Evolutionary conservation across 2,797 vertebrate species (phyloP).

Genomic region (Schizothorax lantsangensis): DNA sequence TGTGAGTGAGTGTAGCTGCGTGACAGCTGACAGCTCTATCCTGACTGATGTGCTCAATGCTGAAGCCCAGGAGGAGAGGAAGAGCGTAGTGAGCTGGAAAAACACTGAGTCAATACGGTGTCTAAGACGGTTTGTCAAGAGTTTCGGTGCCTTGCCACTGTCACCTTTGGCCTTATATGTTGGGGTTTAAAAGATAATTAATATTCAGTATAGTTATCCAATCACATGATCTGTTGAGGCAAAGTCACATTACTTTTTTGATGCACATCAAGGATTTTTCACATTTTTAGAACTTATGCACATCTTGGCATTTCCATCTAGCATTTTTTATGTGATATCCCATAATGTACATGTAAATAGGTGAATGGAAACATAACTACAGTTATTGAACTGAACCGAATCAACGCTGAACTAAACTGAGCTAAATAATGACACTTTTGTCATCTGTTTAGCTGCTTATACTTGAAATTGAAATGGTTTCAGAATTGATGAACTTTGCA

Average conservation of each 20-base stretch:
- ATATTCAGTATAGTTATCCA: background rate
- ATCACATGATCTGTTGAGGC: background rate
- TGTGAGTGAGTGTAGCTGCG: constrained; percentile 2
- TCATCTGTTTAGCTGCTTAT: background rate
- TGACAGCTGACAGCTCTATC: constrained; percentile 31
- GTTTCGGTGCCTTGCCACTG: background rate
- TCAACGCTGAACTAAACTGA: background rate
- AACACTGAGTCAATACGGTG: constrained; percentile 51
- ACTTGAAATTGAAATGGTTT: background rate
- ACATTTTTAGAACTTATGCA: background rate
- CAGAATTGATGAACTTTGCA: background rate
- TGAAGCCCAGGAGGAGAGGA: constrained; percentile 43
- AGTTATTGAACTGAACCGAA: background rate
- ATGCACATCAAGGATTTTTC: background rate
- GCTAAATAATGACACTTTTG: background rate
- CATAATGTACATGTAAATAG: background rate
- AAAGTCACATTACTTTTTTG: background rate
- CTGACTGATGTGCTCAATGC: constrained; percentile 42
- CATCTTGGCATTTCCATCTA: background rate
- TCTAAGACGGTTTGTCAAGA: background rate
- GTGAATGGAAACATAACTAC: background rate
- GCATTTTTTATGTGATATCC: background rate
- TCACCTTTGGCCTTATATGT: background rate
- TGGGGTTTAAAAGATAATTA: background rate
- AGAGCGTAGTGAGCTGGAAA: constrained; percentile 52